These are phyloP conservation scores for Oreohelix idahoensis DNA, from an alignment of 1,140 invertebrate species.

Conservation along the genomic window DNA sequence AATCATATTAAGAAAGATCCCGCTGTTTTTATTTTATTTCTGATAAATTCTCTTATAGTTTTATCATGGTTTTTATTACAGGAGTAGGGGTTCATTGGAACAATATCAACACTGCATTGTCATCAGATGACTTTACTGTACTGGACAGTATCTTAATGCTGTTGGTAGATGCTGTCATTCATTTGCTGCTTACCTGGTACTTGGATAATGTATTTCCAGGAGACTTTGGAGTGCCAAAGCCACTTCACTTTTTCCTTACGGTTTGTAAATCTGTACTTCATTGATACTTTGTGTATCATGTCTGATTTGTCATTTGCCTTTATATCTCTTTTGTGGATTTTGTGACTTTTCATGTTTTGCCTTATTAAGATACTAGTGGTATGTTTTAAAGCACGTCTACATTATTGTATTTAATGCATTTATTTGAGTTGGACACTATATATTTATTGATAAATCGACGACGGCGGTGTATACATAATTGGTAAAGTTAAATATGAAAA, in stretches of 20 bases:
- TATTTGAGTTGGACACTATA: too few relatives aligned
- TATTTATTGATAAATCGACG: too few relatives aligned
- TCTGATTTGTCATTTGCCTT: too few relatives aligned
- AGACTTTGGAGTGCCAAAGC: constrained; percentile 74
- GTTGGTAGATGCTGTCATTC: constrained; percentile 74
- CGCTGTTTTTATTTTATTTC: too few relatives aligned
- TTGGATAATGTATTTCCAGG: constrained; percentile 78
- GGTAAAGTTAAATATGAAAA: too few relatives aligned
- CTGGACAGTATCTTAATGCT: constrained; percentile 74
- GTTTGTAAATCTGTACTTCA: constrained; percentile 45
- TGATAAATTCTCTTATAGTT: too few relatives aligned
- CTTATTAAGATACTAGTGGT: not conserved
- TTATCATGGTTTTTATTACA: constrained; percentile 30
- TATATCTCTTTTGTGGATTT: too few relatives aligned
- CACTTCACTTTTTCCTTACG: constrained; percentile 73
- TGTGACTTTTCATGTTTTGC: not conserved
- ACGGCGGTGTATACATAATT: too few relatives aligned
- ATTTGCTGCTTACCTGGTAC: constrained; percentile 76
- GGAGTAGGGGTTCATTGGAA: constrained; percentile 62
- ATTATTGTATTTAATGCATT: too few relatives aligned
- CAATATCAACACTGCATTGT: constrained; percentile 51
- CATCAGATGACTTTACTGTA: constrained; percentile 68
- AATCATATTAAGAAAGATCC: too few relatives aligned
- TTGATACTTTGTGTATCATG: too few relatives aligned
- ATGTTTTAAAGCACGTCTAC: not conserved